phyloP scores from a whole-genome alignment of 1,140 invertebrate species.

The Aphis gossypii region DNA sequence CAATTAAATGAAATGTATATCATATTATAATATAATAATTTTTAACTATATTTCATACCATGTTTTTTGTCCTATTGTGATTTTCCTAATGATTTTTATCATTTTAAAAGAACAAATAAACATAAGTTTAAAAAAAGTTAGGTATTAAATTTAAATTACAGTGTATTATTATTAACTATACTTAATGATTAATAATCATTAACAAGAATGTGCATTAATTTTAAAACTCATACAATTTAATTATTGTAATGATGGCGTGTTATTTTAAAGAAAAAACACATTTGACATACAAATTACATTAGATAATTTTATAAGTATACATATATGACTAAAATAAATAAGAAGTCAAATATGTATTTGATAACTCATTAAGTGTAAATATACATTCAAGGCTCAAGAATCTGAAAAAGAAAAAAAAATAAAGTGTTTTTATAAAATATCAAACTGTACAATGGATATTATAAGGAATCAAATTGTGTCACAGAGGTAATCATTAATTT shows the following conservation, averaged over 20 bases:
- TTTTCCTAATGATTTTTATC: neutral
- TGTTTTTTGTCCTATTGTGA: neutral
- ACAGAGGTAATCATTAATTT: neutral
- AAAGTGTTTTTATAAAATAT: neutral
- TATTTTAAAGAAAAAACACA: neutral
- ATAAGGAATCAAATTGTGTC: neutral
- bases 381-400: neutral
- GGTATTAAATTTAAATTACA: neutral
- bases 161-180: neutral
- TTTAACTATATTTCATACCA: slow-evolving; percentile 20
- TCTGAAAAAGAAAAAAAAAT: neutral
- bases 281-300: neutral
- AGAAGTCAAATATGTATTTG: neutral
- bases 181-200: neutral
- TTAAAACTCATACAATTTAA: neutral
- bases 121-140: neutral
- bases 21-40: slow-evolving; percentile 31
- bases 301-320: neutral
- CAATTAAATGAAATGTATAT: slow-evolving; percentile 47
- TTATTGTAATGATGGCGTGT: neutral
- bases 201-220: neutral
- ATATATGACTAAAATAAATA: neutral
- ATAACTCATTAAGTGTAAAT: neutral
- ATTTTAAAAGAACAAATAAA: neutral
- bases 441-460: neutral